Conservation (phyloP, 2,888 invertebrate species). For the Hirtodrosophila histrioides region DNA sequence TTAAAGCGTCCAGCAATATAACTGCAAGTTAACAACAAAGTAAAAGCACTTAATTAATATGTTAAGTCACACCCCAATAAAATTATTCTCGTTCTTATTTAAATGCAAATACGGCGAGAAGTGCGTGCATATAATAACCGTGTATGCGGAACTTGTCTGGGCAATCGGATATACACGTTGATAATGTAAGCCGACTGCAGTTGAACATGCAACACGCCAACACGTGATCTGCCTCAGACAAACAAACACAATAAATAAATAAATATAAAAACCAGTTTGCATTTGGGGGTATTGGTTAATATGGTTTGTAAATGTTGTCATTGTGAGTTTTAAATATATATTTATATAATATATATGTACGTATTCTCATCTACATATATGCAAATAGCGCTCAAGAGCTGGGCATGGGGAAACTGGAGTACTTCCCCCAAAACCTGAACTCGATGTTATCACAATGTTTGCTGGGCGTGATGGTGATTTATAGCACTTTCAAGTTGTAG, state of each 20-base stretch:
- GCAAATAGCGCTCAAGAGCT: not conserved
- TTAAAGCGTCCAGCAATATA: slow-evolving; percentile 94
- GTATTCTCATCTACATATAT: not conserved
- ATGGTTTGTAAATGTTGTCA: slow-evolving; percentile 14
- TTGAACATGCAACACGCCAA: slow-evolving; percentile 30
- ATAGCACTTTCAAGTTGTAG: not conserved
- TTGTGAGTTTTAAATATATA: slow-evolving; percentile 6
- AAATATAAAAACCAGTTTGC: slow-evolving; percentile 37
- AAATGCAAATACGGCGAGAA: slow-evolving; percentile 12
- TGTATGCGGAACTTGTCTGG: slow-evolving; percentile 32
- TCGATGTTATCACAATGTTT: slow-evolving; percentile 13
- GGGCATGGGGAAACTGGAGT: slow-evolving; percentile 23
- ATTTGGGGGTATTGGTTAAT: slow-evolving; percentile 18
- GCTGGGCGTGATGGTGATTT: slow-evolving; percentile 11
- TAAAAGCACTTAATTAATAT: not conserved
- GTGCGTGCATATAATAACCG: slow-evolving; percentile 19
- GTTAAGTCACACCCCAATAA: slow-evolving; percentile 16
- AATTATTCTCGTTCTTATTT: slow-evolving; percentile 15
- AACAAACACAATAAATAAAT: slow-evolving; percentile 9
- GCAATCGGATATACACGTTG: slow-evolving; percentile 2
- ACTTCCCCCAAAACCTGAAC: slow-evolving; percentile 34
- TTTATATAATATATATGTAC: not conserved
- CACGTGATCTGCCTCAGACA: slow-evolving; percentile 13
- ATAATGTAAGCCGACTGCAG: not conserved
- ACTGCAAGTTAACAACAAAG: slow-evolving; percentile 84